Conservation (phyloP, 2,797 vertebrate genomes). For the Leptatherina wallacei region DNA sequence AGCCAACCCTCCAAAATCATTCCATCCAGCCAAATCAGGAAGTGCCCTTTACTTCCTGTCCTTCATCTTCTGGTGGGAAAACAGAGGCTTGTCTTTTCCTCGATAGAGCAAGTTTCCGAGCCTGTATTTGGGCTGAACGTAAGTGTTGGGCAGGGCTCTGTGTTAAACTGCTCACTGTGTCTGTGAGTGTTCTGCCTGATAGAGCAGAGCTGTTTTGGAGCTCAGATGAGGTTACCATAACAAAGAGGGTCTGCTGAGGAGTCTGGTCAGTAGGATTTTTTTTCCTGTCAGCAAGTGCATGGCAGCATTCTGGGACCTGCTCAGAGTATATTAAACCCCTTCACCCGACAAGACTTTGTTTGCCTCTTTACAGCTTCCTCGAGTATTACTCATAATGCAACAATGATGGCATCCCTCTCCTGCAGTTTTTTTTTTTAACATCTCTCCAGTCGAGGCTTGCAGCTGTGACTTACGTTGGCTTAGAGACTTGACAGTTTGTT, state of each 20-base stretch:
- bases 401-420: slow-evolving; percentile 10
- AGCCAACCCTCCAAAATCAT: slow-evolving; percentile 30
- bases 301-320: slow-evolving; percentile 41
- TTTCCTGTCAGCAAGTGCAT: slow-evolving; percentile 68
- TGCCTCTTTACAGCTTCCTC: slow-evolving; percentile 1
- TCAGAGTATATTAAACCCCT: slow-evolving; percentile 25
- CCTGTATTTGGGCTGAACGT: slow-evolving; percentile 50
- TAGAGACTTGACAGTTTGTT: slow-evolving; percentile 57
- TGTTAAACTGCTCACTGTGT: slow-evolving; percentile 55
- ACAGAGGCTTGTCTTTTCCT: slow-evolving; percentile 53
- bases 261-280: slow-evolving; percentile 37
- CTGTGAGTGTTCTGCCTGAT: slow-evolving; percentile 57
- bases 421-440: slow-evolving; percentile 11
- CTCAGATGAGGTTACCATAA: slow-evolving; percentile 76
- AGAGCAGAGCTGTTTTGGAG: slow-evolving; percentile 70
- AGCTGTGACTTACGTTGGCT: slow-evolving; percentile 49
- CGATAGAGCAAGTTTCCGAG: slow-evolving; percentile 65
- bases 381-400: slow-evolving; percentile 14
- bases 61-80: slow-evolving; percentile 60
- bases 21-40: slow-evolving; percentile 64
- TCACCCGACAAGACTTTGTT: slow-evolving; percentile 14
- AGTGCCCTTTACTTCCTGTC: slow-evolving; percentile 70
- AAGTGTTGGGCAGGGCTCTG: slow-evolving; percentile 40
- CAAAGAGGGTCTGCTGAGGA: slow-evolving; percentile 59
- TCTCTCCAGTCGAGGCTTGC: slow-evolving; percentile 40